Conservation (phyloP, 2,888 invertebrate species). For the Crocallis elinguaria region DNA sequence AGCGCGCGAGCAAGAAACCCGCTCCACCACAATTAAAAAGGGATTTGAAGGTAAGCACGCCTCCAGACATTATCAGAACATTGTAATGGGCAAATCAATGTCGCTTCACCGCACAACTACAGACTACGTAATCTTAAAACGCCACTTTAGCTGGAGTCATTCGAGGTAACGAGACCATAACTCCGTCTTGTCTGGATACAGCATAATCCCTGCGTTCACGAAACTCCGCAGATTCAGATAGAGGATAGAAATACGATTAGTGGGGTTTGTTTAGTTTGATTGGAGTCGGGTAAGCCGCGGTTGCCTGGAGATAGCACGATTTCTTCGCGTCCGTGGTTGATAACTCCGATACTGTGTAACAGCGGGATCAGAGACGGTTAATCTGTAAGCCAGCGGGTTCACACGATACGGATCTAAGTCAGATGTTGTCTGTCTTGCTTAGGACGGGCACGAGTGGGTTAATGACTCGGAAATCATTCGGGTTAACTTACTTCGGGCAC, state of each 20-base stretch:
- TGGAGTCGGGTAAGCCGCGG: conserved; percentile 76
- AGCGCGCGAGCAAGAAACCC: conserved; percentile 26
- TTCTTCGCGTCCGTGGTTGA: conserved; percentile 79
- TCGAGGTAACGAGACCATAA: conserved; percentile 79
- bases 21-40: conserved; percentile 39
- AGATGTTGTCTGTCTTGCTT: conserved; percentile 84
- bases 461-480: conserved; percentile 84
- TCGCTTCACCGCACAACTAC: conserved; percentile 45
- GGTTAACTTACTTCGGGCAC: conserved; percentile 76
- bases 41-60: conserved; percentile 39
- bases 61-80: conserved; percentile 50
- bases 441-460: conserved; percentile 76
- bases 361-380: conserved; percentile 69
- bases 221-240: conserved; percentile 73
- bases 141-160: conserved; percentile 62
- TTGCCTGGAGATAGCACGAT: conserved; percentile 81
- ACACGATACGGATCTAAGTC: conserved; percentile 81
- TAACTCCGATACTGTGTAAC: conserved; percentile 77
- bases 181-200: conserved; percentile 71
- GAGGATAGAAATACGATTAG: conserved; percentile 81
- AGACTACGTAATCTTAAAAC: conserved; percentile 55
- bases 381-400: conserved; percentile 76
- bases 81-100: conserved; percentile 53
- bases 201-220: conserved; percentile 72
- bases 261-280: conserved; percentile 83